Evolutionary conservation across 2,888 invertebrate genomes (phyloP).

Genomic region (Caenorhabditis panamensis): DNA sequence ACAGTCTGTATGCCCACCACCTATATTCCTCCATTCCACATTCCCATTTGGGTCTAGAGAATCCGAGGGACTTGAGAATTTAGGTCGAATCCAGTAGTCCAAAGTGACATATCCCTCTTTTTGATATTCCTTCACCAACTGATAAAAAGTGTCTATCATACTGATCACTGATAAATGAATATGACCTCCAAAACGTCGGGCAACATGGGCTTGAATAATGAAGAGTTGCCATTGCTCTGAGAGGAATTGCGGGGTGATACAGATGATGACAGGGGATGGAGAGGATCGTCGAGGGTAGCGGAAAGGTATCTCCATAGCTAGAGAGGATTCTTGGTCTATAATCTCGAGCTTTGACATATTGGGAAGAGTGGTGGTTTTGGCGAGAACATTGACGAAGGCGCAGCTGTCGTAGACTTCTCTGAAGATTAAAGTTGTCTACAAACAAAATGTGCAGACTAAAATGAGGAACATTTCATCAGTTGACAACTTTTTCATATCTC

Average conservation of each 20-base stretch:
- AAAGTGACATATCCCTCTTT: conserved; percentile 55
- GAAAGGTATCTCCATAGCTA: conserved; percentile 64
- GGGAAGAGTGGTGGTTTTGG: conserved; percentile 1
- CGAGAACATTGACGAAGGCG: conserved; percentile 17
- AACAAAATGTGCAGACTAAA: too few species aligned
- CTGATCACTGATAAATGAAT: conserved; percentile 61
- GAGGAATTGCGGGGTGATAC: conserved; percentile 62
- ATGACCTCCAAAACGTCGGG: conserved; percentile 50
- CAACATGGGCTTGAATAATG: conserved; percentile 25
- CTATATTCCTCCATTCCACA: conserved; percentile 63
- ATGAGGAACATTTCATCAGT: too few species aligned
- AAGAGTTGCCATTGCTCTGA: conserved; percentile 63
- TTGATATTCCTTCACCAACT: conserved; percentile 59
- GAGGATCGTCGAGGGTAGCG: neutral
- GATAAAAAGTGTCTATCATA: conserved; percentile 55
- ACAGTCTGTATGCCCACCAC: conserved; percentile 64
- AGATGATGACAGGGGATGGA: conserved; percentile 53
- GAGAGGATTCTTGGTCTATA: too few species aligned
- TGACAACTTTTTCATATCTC: too few species aligned
- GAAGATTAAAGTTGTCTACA: neutral
- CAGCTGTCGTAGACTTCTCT: conserved; percentile 29
- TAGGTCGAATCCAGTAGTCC: conserved; percentile 57
- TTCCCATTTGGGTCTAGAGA: conserved; percentile 58
- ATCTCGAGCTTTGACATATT: conserved; percentile 36
- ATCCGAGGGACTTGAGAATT: conserved; percentile 20